Base-by-base conservation (phyloP, 1,140 invertebrate genomes). In the Drosophila mayri region DNA sequence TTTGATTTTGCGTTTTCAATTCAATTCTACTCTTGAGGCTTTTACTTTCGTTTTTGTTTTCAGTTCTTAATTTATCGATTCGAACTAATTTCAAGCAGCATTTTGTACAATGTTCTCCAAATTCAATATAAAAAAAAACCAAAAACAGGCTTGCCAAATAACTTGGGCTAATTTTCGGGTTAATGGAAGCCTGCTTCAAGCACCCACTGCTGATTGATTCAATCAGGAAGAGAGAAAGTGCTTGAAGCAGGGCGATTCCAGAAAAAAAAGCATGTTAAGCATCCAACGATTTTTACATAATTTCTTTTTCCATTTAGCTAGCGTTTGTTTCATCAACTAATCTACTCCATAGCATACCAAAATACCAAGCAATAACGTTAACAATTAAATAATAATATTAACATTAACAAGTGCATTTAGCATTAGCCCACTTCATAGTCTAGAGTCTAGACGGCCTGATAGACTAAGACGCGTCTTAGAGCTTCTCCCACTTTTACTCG, bases 301-400 rank as follows among this genome's bases (percentile, higher is more conserved):
- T 64, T 57, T 77, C 28, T 50, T 62, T 71, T 77, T 61, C 63
- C 50, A 52, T 78, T 78, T 79, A 79, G 75, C 76, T 79, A 79
- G 76, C 66, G 76, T 78, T 79, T 79, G 66, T 71, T 72, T 72
- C 67, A 72, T 72, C 54, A 72, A 72, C 70, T 72, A 72, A 72
- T 72, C 59, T 71, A 58, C 25, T 64, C 44, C 60, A 65, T 76
- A 76, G 73, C 73, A 76, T 76, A 75, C 49, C 30, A 46, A 73
- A 73, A 50, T 59, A 72, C 67, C 30, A 60, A 72, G 67, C 67
- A 72, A 72, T 72, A 72, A 72, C 22, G 70, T 72, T 72, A 60
- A 72, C 54, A 72, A 65, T 22, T 30, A 43, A 73, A 44, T 43
- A 40, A 64, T 14, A 72, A 50, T 43, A 72, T 52, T 43, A 76